Evolutionary conservation across 1,140 invertebrate species (phyloP).

Genomic region (Tenebrio molitor): DNA sequence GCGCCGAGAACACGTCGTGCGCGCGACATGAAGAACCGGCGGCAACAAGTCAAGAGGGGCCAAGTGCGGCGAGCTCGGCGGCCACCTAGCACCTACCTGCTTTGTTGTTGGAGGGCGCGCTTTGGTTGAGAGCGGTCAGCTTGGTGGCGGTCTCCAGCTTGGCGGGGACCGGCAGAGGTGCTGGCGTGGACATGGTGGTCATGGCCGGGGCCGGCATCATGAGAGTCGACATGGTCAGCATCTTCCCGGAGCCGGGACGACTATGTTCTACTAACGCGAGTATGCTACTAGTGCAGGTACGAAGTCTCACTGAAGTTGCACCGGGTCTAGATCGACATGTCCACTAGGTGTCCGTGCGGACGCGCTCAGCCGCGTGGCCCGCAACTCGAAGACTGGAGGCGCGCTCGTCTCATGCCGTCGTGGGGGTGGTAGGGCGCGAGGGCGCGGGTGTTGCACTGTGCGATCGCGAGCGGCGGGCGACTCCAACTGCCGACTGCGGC

Average conservation of each 20-base stretch:
- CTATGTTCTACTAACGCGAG: too few species aligned
- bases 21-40: constrained; percentile 19
- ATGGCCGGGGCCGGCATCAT: constrained; percentile 65
- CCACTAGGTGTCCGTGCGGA: constrained; percentile 37
- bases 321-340: constrained; percentile 44
- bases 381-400: constrained; percentile 64
- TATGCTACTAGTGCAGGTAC: constrained; percentile 52
- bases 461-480: constrained; percentile 60
- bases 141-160: constrained; percentile 62
- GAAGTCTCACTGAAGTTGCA: constrained; percentile 57
- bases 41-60: neutral
- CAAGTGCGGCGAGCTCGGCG: too few species aligned
- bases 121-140: constrained; percentile 50
- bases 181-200: constrained; percentile 59
- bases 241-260: constrained; percentile 51
- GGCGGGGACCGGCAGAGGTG: constrained; percentile 60
- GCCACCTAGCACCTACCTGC: constrained; percentile 62
- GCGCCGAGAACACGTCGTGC: constrained; percentile 55
- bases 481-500: constrained; percentile 63
- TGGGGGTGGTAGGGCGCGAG: constrained; percentile 59
- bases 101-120: constrained; percentile 58
- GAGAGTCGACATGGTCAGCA: constrained; percentile 65
- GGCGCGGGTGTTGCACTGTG: constrained; percentile 61
- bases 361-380: constrained; percentile 59
- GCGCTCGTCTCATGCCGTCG: constrained; percentile 62